Percentiles rank a stretch among this genome's conserved stretches.
Conservation (phyloP, 1,140 invertebrate genomes). For the Asobara japonica region DNA sequence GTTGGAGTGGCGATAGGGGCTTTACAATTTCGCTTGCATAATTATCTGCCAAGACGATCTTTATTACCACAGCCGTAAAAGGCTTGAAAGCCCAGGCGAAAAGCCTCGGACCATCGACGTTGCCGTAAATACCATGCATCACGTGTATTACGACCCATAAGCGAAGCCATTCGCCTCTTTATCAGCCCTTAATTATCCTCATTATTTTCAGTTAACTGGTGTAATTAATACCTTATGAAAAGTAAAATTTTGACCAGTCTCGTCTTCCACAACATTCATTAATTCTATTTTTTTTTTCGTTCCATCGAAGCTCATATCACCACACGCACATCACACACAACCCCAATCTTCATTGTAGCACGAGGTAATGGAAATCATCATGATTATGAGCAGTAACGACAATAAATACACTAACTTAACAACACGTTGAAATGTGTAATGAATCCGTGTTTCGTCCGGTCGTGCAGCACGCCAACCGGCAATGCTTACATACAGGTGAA, state of each 20-base stretch:
- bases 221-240: neutral
- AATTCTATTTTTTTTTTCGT: neutral
- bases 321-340: neutral
- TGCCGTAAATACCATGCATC: conserved; percentile 14
- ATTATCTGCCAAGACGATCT: conserved; percentile 54
- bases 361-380: conserved; percentile 45
- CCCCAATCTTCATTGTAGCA: conserved; percentile 15
- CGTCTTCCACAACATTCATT: neutral
- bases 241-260: neutral
- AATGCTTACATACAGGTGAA: neutral
- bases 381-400: conserved; percentile 46
- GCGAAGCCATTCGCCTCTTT: neutral
- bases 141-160: conserved; percentile 18
- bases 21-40: conserved; percentile 49
- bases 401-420: conserved; percentile 38
- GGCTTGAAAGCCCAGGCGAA: conserved; percentile 42
- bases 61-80: conserved; percentile 50
- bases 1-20: conserved; percentile 43
- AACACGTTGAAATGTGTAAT: conserved; percentile 5
- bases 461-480: neutral
- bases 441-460: neutral
- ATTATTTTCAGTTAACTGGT: neutral
- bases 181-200: neutral
- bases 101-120: neutral
- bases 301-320: neutral